Percentiles rank a stretch among this genome's conserved stretches.
These are phyloP conservation scores for Probosciger aterrimus DNA, from an alignment of 2,113 vertebrate species.

Conservation along the genomic window DNA sequence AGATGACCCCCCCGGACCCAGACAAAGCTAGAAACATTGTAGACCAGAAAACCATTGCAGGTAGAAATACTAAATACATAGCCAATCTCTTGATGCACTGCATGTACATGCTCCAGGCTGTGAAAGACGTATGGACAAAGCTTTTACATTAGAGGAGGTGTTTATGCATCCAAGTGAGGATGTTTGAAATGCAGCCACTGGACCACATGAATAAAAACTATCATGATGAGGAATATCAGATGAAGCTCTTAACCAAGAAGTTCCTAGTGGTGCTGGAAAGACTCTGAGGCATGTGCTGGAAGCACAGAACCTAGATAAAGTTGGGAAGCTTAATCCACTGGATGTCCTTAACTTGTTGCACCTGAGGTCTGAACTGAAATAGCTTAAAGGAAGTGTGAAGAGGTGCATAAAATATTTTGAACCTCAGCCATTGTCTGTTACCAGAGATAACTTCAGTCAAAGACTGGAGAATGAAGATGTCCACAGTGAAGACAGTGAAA, in stretches of 20 bases:
- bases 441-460: conserved; percentile 81
- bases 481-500: conserved; percentile 82
- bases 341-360: conserved; percentile 80
- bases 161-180: conserved; percentile 55
- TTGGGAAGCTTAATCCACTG: conserved; percentile 81
- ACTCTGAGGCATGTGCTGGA: conserved; percentile 85
- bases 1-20: conserved; percentile 69
- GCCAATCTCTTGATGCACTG: conserved; percentile 78
- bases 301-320: conserved; percentile 78
- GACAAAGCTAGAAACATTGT: conserved; percentile 61
- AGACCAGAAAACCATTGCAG: conserved; percentile 80
- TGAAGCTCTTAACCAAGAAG: conserved; percentile 56
- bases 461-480: conserved; percentile 84
- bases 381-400: conserved; percentile 82
- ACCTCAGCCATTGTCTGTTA: conserved; percentile 81
- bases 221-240: conserved; percentile 57
- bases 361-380: conserved; percentile 83
- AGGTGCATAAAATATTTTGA: conserved; percentile 84
- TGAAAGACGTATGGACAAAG: conserved; percentile 68
- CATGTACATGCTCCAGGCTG: conserved; percentile 30
- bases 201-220: conserved; percentile 82
- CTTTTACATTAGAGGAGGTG: conserved; percentile 79
- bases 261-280: conserved; percentile 81
- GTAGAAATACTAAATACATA: conserved; percentile 81
- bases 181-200: conserved; percentile 86